Evolutionary conservation across 1,140 invertebrate genomes (phyloP).

Genomic region (Bombus turneri): DNA sequence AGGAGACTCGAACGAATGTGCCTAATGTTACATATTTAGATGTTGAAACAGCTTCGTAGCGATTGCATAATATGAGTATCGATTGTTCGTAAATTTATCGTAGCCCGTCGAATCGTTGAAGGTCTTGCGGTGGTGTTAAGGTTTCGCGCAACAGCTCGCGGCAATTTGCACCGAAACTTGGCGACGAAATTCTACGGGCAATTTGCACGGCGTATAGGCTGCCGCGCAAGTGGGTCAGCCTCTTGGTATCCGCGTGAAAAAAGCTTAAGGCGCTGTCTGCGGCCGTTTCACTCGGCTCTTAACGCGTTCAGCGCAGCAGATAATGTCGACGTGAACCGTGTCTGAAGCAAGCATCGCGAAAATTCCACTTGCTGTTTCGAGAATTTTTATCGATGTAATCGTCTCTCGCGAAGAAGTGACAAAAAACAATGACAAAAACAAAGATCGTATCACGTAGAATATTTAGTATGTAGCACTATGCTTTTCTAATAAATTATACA

Average conservation of each 20-base stretch:
- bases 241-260: conserved; percentile 44
- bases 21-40: too few relatives aligned
- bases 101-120: neutral
- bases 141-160: neutral
- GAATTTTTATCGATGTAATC: neutral
- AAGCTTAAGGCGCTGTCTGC: conserved; percentile 59
- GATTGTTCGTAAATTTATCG: conserved; percentile 17
- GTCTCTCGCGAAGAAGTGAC: neutral
- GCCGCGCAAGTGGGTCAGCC: conserved; percentile 60
- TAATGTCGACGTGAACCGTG: neutral
- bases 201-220: conserved; percentile 40
- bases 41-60: too few relatives aligned
- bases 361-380: neutral
- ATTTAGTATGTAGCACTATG: too few relatives aligned
- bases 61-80: neutral
- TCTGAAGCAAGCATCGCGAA: neutral
- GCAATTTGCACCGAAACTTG: conserved; percentile 1
- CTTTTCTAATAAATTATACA: too few relatives aligned
- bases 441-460: too few relatives aligned
- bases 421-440: neutral
- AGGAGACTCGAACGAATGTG: too few relatives aligned
- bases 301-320: conserved; percentile 14
- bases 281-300: conserved; percentile 39
- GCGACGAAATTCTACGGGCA: conserved; percentile 40
- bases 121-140: neutral